phyloP scores from a whole-genome alignment of 2,888 invertebrate species.

The Orthosia gothica region DNA sequence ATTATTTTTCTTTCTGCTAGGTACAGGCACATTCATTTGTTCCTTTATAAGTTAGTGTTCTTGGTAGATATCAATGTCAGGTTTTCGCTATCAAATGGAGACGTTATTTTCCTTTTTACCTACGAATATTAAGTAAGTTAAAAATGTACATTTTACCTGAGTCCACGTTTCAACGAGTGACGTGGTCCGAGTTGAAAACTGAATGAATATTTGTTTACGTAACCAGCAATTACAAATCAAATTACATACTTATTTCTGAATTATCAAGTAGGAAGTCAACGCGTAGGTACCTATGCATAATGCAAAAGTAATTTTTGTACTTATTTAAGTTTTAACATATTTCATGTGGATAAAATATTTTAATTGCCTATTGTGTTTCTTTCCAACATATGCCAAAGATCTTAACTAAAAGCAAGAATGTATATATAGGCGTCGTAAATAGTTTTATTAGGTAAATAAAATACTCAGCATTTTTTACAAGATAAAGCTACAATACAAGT shows the following conservation, averaged over 20 bases:
- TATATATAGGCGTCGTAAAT: conserved; percentile 21
- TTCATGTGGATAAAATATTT: conserved; percentile 14
- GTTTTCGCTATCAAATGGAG: not conserved
- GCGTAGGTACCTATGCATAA: conserved; percentile 9
- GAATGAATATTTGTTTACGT: not conserved
- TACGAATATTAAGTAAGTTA: not conserved
- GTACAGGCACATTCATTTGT: not conserved
- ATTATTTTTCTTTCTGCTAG: conserved; percentile 9
- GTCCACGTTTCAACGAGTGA: conserved; percentile 22
- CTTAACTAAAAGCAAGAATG: not conserved
- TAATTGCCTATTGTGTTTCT: conserved; percentile 34
- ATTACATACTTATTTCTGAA: conserved; percentile 3
- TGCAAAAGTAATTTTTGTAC: conserved; percentile 14
- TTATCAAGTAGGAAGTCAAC: conserved; percentile 29
- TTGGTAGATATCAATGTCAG: not conserved
- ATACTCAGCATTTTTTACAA: not conserved
- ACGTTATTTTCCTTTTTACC: not conserved
- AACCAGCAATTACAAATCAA: conserved; percentile 5
- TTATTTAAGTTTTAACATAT: not conserved
- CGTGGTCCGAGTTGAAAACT: conserved; percentile 14
- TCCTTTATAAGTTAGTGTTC: conserved; percentile 2
- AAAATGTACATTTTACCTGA: not conserved
- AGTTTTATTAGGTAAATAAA: not conserved
- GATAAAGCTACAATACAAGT: not conserved
- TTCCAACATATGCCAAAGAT: conserved; percentile 1